Evolutionary conservation across 2,888 invertebrate species (phyloP).

Genomic region (Lumbricus terrestris): DNA sequence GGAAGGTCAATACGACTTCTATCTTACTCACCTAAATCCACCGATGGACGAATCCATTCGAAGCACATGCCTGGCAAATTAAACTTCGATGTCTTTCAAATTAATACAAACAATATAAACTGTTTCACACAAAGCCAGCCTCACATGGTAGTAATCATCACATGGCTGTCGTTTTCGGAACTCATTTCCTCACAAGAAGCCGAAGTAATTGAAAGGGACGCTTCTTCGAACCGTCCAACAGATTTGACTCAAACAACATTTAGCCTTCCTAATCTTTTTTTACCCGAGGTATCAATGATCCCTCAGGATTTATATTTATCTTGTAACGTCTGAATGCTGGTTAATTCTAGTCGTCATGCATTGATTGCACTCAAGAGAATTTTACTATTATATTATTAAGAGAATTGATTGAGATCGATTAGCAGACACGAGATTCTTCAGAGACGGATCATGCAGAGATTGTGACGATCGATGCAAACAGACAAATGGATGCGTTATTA

Average conservation of each 20-base stretch:
- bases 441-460: neutral
- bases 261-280: neutral
- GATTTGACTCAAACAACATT: neutral
- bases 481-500: neutral
- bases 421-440: neutral
- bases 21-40: neutral
- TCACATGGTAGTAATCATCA: too few relatives aligned
- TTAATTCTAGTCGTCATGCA: neutral
- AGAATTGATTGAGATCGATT: neutral
- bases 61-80: neutral
- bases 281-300: too few relatives aligned
- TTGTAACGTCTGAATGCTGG: neutral
- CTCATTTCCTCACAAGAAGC: neutral
- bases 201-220: neutral
- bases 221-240: neutral
- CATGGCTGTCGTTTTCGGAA: neutral
- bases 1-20: too few relatives aligned
- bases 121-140: neutral
- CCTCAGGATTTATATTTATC: too few relatives aligned
- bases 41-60: neutral
- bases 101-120: neutral
- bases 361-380: neutral
- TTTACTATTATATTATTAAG: neutral
- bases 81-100: neutral
- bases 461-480: too few relatives aligned